phyloP scores from a whole-genome alignment of 2,797 vertebrate species.

The Heteromormyrus szaboi region DNA sequence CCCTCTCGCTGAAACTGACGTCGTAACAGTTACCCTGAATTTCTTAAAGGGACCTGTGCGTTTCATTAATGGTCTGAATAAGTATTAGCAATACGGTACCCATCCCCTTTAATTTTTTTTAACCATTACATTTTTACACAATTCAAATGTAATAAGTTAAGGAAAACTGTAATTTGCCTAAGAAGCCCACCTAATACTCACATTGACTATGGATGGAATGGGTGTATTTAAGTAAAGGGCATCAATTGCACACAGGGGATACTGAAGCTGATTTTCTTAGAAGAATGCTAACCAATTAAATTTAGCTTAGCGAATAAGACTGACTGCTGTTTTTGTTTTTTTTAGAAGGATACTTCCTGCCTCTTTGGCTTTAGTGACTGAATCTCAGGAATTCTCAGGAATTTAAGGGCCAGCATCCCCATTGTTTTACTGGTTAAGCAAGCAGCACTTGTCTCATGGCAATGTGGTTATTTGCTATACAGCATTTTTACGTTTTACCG shows the following conservation, averaged over 20 bases:
- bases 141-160: slow-evolving; percentile 37
- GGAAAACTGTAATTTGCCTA: slow-evolving; percentile 17
- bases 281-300: slow-evolving; percentile 16
- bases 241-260: slow-evolving; percentile 27
- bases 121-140: slow-evolving; percentile 12
- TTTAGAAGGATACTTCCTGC: slow-evolving; percentile 23
- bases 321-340: not conserved
- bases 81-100: not conserved
- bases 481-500: slow-evolving; percentile 42
- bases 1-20: slow-evolving; percentile 53
- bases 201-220: slow-evolving; percentile 12
- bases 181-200: slow-evolving; percentile 7
- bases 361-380: slow-evolving; percentile 21
- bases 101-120: slow-evolving; percentile 22
- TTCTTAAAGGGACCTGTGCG: slow-evolving; percentile 11
- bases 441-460: slow-evolving; percentile 15
- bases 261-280: slow-evolving; percentile 1
- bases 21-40: slow-evolving; percentile 37
- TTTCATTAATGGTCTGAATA: not conserved
- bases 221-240: slow-evolving; percentile 36
- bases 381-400: slow-evolving; percentile 53
- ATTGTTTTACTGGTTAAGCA: not conserved
- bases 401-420: slow-evolving; percentile 25
- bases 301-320: slow-evolving; percentile 12
- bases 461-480: not conserved